Base-by-base conservation (phyloP, 2,888 invertebrate species). In the Acleris sparsana region DNA sequence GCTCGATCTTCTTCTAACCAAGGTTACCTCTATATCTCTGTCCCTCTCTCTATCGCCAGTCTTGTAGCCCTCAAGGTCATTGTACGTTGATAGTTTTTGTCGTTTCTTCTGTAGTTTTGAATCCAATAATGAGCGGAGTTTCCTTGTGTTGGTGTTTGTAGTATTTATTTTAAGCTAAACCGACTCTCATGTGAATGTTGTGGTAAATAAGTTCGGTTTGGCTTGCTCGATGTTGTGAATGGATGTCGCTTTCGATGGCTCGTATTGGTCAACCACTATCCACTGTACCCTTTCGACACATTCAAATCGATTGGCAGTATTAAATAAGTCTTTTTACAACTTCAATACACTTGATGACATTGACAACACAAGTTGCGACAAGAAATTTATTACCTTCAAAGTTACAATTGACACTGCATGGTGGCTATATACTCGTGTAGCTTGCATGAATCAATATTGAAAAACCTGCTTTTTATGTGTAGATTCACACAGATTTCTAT, bases 181-280 rank as follows among this genome's bases (percentile, higher is more conserved):
- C 85, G 88, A 87, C 63, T 55, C 67, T 29, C 17, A 58, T 22
- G 18, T 13, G 13, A 48, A n/a, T 18, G 29, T 25, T 25, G 16
- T 46, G 18, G 25, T 5, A 52, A 18, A 18, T 62, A 67, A 66
- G 69, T 80, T 91, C 87, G 85, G 87, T 88, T 87, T 82, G 74
- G 82, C 83, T 88, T 85, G 76, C 74, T 92, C 81, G 89, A 88
- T 92, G 92, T 92, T 92, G 92, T 92, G 83, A 79, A 79, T 92
- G 89, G 89, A 87, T 92, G 92, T 92, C 85, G 92, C 92, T 92
- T 92, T 89, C 85, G 86, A 86, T 89, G 89, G 89, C 89, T 89
- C 87, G 86, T 87, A 87, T 86, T 79, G 90, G 88, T 90, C 85
- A 87, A 84, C 80, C 86, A 88, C 88, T 77, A 80, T 85, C 86